Percentiles rank a stretch among this genome's conserved stretches.
Conservation (phyloP, 2,797 vertebrate genomes). For the Sparidentex hasta region DNA sequence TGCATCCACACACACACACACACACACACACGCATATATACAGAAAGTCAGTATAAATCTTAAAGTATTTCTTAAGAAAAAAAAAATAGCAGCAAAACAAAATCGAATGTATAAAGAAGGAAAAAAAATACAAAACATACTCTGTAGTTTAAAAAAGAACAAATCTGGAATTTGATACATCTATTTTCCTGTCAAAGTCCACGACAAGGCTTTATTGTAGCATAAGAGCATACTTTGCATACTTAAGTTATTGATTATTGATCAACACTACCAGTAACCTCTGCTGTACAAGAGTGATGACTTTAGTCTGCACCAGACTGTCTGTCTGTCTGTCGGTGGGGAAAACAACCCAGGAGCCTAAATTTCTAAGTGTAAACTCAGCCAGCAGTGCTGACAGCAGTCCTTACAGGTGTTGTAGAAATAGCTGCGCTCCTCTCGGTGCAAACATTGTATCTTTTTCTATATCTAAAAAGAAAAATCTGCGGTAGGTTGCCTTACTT, state of each 20-base stretch:
- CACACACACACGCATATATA: constrained; percentile 22
- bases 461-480: constrained; percentile 68
- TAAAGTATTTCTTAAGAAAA: constrained; percentile 91
- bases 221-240: constrained; percentile 86
- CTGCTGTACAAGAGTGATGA: constrained; percentile 75
- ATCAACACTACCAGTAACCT: constrained; percentile 61
- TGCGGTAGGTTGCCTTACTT: constrained; percentile 92
- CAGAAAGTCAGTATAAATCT: constrained; percentile 55
- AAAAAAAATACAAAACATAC: constrained; percentile 37
- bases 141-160: constrained; percentile 65
- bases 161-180: constrained; percentile 81
- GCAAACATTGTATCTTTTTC: constrained; percentile 77
- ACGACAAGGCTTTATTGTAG: constrained; percentile 82
- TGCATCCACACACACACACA: constrained; percentile 8
- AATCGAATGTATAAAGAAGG: constrained; percentile 75
- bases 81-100: constrained; percentile 64
- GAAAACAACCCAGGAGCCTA: constrained; percentile 42
- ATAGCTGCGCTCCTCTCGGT: constrained; percentile 76
- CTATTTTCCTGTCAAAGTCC: constrained; percentile 81
- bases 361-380: constrained; percentile 82
- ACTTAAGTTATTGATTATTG: constrained; percentile 66
- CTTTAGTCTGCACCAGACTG: constrained; percentile 71
- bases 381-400: constrained; percentile 67
- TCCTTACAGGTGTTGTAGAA: constrained; percentile 79
- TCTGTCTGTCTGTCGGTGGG: constrained; percentile 58